phyloP scores from a whole-genome alignment of 2,888 invertebrate species.

The Hydroisotoma schaefferi region DNA sequence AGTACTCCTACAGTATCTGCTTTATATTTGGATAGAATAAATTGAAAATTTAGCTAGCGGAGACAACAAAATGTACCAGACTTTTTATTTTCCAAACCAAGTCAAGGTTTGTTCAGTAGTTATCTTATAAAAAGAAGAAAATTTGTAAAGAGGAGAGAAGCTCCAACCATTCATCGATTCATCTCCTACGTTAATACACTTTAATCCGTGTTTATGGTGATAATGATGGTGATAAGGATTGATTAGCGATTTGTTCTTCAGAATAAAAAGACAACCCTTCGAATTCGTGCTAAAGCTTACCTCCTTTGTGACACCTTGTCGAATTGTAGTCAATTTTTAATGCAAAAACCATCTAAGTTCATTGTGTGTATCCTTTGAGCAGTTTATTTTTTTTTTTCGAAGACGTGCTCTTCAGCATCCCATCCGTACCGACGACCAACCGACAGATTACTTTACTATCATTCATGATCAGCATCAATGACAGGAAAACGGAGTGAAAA shows the following conservation, averaged over 20 bases:
- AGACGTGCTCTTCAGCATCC: no score
- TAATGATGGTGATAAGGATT: constrained; percentile 1
- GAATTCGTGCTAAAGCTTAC: constrained; percentile 9
- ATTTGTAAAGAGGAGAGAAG: not conserved
- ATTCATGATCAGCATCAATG: constrained; percentile 17
- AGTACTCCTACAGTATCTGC: constrained; percentile 13
- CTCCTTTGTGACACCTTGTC: constrained; percentile 25
- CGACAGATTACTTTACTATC: not conserved
- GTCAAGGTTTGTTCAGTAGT: not conserved
- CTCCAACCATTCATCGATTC: not conserved
- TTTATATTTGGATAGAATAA: constrained; percentile 10
- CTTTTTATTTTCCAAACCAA: not conserved
- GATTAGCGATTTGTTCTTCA: not conserved
- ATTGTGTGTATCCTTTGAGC: not conserved
- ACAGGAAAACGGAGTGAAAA: constrained; percentile 20
- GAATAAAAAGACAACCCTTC: not conserved
- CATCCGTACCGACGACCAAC: no score
- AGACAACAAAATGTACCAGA: not conserved
- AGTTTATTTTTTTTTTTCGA: no score
- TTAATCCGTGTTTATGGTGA: constrained; percentile 3
- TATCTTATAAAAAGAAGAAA: not conserved
- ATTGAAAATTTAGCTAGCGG: constrained; percentile 5
- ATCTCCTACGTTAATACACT: not conserved
- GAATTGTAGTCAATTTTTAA: constrained; percentile 16
- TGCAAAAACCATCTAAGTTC: not conserved